Base-by-base conservation (phyloP, 2,113 vertebrate genomes). In the Spea multiplicata region DNA sequence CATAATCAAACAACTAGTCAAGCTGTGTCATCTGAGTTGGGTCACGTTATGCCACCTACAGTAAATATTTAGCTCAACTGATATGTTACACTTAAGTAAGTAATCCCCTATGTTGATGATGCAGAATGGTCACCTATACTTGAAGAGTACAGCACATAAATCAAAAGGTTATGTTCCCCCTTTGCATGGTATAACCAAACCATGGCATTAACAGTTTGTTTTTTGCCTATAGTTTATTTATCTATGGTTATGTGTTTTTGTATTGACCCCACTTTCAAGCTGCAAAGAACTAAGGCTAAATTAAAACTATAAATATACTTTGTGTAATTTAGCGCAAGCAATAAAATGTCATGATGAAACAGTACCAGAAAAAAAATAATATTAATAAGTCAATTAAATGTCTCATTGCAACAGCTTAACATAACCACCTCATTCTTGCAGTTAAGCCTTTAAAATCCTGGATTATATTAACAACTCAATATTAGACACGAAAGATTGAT, bases 241-340 rank as follows among this genome's bases (percentile, higher is more conserved):
- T 45, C 17, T 13, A 14, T 76, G 4, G 14, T 66, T 46, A 45
- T 66, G 44, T 46, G 62, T 53, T 53, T 45, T 45, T 67, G 1
- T 10, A 70, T 77, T 61, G 66, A 77, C 70, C 16, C 30, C 5
- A 77, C 14, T 17, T 61, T 49, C 9, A 49, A 47, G 46, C 52
- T 62, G 44, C 46, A 77, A 70, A 50, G 57, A 62, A 70, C 53
- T n/a, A 62, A 77, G 70, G 66, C 10, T 3, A 77, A 61, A 77
- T 49, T 14, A 70, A 77, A 77, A 13, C 17, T 77, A 77, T 48
- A n/a, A 47, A 70, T 16, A 70, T 16, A 16, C 12, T 44, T 47
- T 68, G 44, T 16, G 4, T 12, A 10, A 44, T 70, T 53, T 30
- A 71, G 8, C 53, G 44, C 57, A 62, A 16, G 62, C 46, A 71